phyloP scores from a whole-genome alignment of 2,888 invertebrate genomes.

The Sarcophaga rosellei region DNA sequence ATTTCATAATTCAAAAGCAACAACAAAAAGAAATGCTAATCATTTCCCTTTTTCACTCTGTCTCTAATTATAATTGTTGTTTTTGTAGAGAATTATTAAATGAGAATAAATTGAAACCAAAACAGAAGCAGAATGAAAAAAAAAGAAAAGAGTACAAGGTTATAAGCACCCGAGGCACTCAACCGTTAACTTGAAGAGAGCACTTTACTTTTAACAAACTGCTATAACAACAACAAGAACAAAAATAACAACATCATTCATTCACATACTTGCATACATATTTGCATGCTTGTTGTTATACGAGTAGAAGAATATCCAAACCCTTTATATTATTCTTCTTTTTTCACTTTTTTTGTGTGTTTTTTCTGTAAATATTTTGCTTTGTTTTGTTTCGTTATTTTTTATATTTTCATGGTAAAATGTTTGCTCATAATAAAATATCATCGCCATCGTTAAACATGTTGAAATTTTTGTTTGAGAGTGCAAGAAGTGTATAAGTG shows the following conservation, averaged over 20 bases:
- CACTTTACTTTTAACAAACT: conserved; percentile 61
- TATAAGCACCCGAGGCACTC: conserved; percentile 66
- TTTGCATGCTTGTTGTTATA: too few relatives aligned
- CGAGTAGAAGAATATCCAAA: too few relatives aligned
- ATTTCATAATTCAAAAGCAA: conserved; percentile 36
- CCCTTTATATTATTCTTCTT: too few relatives aligned
- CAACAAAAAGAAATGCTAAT: conserved; percentile 26
- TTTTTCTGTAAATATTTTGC: conserved; percentile 8
- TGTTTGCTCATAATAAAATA: conserved; percentile 60
- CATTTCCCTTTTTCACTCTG: conserved; percentile 36
- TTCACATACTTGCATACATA: conserved; percentile 41
- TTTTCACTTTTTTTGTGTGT: too few relatives aligned
- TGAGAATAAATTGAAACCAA: conserved; percentile 57
- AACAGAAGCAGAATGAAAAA: not conserved
- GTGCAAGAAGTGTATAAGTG: conserved; percentile 10
- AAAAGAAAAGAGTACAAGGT: conserved; percentile 66
- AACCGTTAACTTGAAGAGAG: conserved; percentile 66
- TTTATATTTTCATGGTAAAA: conserved; percentile 37
- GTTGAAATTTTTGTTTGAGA: conserved; percentile 41
- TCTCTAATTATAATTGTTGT: conserved; percentile 58
- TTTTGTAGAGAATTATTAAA: conserved; percentile 56
- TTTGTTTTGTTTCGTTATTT: not conserved
- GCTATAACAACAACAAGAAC: conserved; percentile 49
- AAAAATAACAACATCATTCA: conserved; percentile 22
- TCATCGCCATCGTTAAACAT: conserved; percentile 54